phyloP scores from a whole-genome alignment of 2,888 invertebrate species.

The Argyresthia goedartella region DNA sequence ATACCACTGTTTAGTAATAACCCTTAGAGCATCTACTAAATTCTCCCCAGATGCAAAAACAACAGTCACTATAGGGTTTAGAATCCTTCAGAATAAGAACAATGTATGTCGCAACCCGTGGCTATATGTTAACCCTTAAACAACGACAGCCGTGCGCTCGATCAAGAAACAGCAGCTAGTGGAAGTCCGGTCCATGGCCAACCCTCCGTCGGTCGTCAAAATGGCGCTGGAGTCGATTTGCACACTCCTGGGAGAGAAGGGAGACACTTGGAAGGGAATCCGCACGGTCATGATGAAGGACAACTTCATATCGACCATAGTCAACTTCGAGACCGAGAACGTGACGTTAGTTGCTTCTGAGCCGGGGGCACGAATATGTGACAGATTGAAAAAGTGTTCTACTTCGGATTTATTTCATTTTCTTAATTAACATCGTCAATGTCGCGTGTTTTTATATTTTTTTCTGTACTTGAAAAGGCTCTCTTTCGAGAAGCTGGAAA shows the following conservation, averaged over 20 bases:
- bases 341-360: constrained; percentile 81
- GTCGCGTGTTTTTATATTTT: no score
- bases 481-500: no score
- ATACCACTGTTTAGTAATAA: no score
- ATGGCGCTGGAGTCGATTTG: constrained; percentile 96
- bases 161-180: constrained; percentile 97
- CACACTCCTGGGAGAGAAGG: constrained; percentile 90
- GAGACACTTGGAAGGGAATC: constrained; percentile 94
- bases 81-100: no score
- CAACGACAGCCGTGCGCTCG: constrained; percentile 84
- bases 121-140: not conserved
- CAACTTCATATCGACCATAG: constrained; percentile 94
- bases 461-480: no score
- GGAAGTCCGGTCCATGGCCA: constrained; percentile 94
- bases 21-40: no score
- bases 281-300: constrained; percentile 93
- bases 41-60: no score
- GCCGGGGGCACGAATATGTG: not conserved
- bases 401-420: not conserved
- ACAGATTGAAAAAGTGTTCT: no score
- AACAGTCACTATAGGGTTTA: no score
- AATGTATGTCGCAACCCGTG: no score
- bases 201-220: constrained; percentile 93
- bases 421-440: not conserved
- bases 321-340: constrained; percentile 94